These are phyloP conservation scores for Chrysaora quinquecirrha DNA, from an alignment of 30 jellyfish, hydroid and myxozoan genomes.

Conservation along the genomic window DNA sequence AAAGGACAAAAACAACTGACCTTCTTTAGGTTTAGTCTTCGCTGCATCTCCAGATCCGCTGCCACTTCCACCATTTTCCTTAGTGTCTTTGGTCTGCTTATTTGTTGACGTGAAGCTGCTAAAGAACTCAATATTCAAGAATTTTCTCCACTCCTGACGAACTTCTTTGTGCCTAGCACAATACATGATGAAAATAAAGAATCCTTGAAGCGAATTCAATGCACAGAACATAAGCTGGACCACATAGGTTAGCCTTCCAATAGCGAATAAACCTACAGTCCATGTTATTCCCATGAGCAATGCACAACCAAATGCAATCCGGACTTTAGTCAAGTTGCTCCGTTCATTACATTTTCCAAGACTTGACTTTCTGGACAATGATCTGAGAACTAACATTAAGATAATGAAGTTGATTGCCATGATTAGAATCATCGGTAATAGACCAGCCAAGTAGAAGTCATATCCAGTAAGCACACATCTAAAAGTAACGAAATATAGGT, in stretches of 20 bases:
- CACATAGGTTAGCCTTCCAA: conserved; percentile 17
- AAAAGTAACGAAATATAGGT: not conserved
- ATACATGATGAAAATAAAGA: conserved; percentile 52
- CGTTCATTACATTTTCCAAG: not conserved
- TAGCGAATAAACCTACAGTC: conserved; percentile 55
- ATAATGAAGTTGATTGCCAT: conserved; percentile 32
- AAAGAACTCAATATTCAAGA: too few relatives aligned
- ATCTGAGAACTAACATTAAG: not conserved
- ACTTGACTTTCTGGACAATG: conserved; percentile 21
- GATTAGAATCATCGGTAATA: conserved; percentile 32
- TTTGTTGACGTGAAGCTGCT: not conserved
- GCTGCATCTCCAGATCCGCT: too few relatives aligned
- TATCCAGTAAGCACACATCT: conserved; percentile 42
- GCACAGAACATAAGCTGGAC: conserved; percentile 48
- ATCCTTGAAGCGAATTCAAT: conserved; percentile 69
- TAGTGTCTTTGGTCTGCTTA: too few relatives aligned
- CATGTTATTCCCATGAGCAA: conserved; percentile 55
- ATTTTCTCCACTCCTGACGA: conserved; percentile 56
- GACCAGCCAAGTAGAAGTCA: conserved; percentile 44
- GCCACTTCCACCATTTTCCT: too few relatives aligned
- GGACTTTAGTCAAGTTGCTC: conserved; percentile 26
- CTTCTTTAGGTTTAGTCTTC: too few relatives aligned
- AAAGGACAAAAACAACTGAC: too few relatives aligned
- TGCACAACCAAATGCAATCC: conserved; percentile 44
- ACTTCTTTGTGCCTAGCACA: conserved; percentile 45